A percentile compares a stretch with the other conserved stretches of the same genome.
These are phyloP conservation scores for Acrocyrtus sp. DNA, from an alignment of 2,888 invertebrate genomes.

Conservation along the genomic window DNA sequence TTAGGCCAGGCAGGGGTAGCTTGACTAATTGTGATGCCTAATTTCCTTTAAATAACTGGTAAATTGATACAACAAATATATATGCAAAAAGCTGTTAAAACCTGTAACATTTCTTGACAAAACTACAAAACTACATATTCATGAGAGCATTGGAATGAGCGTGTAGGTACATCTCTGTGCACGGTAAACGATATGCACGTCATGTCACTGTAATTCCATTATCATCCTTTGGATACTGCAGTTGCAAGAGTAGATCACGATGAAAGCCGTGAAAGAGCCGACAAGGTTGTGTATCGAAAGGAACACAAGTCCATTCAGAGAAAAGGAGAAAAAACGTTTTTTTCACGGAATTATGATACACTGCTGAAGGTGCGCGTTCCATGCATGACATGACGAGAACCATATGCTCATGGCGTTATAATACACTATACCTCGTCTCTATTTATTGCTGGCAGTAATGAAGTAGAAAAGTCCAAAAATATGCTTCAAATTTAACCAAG, in stretches of 20 bases:
- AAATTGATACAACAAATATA: not conserved
- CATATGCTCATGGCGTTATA: not conserved
- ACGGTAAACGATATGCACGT: not conserved
- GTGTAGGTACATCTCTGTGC: not conserved
- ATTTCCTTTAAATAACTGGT: not conserved
- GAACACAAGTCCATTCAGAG: not conserved
- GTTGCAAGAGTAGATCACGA: slow-evolving; percentile 7
- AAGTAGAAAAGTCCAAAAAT: not conserved
- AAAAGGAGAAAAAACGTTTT: not conserved
- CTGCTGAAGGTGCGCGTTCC: not conserved
- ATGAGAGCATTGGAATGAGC: not conserved
- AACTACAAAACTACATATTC: not conserved
- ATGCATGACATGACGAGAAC: not conserved
- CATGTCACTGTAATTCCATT: slow-evolving; percentile 1
- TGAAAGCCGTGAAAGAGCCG: slow-evolving; percentile 31
- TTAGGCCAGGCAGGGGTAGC: too few species aligned
- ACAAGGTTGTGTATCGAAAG: slow-evolving; percentile 30
- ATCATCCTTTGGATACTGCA: not conserved
- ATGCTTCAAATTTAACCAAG: slow-evolving; percentile 8
- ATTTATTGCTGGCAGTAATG: slow-evolving; percentile 5
- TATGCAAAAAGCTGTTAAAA: not conserved
- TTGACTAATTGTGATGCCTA: not conserved
- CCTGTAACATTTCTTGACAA: not conserved
- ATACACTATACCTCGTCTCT: not conserved
- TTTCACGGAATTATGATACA: not conserved